Base-by-base conservation (phyloP, 2,113 vertebrate species). In the Bubo blakistoni region DNA sequence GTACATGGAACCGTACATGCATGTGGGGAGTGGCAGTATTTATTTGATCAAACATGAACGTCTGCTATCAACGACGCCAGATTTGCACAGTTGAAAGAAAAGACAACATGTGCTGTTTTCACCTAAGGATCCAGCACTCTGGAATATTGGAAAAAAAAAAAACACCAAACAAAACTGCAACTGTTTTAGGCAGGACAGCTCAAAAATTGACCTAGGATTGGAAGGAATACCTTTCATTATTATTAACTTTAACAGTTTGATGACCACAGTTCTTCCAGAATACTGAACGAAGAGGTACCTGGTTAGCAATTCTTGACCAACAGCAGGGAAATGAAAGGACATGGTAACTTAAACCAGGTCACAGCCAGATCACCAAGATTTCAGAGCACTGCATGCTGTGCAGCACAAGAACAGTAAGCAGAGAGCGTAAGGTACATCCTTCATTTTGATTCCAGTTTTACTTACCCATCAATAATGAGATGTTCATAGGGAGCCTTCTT, bases 401-500 rank as follows among this genome's bases (percentile, higher is more conserved):
- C 83, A 47, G 81, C 70, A 72, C 40, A 27, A 16, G 54, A 25
- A 17, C 27, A 30, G 19, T 6, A 24, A 21, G n/a, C 44, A 40
- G 18, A 49, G 40, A 11, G 38, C 2, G 3, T 8, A 30, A 67
- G 22, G 13, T 21, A 36, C 11, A 19, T 3, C 18, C 16, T 8
- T 30, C 10, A 9, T 15, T 70, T 17, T 10, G 42, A 58, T 16
- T 46, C 14, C 13, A 61, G 93, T 24, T 46, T n/a, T 11, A 91
- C 97, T 97, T 96, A 99, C 99, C 99, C 99, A 70, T 99, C 99
- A 46, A 99, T 99, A 90, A 99, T 99, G 95, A 99, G 99, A 71
- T 99, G 99, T 67, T 99, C 99, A 4, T 99, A 99, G 3, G 99
- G 99, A 51, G 99, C 99, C 90, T 99, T 99, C 97, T 99, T 99